Conservation (phyloP, 2,888 invertebrate species). For the Tetragonula carbonaria region DNA sequence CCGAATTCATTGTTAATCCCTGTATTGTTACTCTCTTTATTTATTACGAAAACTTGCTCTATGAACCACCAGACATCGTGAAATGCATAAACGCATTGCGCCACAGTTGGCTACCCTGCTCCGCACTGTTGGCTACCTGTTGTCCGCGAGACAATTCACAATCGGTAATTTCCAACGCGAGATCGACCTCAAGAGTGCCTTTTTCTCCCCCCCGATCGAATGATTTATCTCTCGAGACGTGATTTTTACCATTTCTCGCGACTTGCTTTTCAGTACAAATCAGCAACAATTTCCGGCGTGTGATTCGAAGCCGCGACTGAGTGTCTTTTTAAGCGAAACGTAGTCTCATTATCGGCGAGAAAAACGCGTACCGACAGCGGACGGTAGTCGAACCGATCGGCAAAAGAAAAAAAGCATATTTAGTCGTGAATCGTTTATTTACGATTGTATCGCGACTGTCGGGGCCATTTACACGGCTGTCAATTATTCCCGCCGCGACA, state of each 20-base stretch:
- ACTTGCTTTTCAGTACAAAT: background rate
- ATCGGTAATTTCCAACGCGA: too few relatives aligned
- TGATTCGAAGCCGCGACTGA: background rate
- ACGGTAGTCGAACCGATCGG: background rate
- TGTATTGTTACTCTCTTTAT: too few relatives aligned
- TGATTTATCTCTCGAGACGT: background rate
- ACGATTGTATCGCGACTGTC: constrained; percentile 33
- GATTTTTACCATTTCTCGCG: background rate
- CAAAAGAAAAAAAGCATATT: background rate
- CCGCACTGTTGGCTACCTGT: too few relatives aligned
- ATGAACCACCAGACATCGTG: too few relatives aligned
- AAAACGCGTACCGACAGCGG: background rate
- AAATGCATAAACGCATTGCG: too few relatives aligned
- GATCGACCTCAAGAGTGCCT: too few relatives aligned
- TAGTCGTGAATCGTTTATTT: constrained; percentile 24
- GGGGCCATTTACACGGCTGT: constrained; percentile 18
- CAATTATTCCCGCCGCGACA: constrained; percentile 15
- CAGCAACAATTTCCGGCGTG: background rate
- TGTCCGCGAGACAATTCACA: too few relatives aligned
- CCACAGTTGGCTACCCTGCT: too few relatives aligned
- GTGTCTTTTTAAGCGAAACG: background rate
- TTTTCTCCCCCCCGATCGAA: too few relatives aligned
- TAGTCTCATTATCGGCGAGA: constrained; percentile 1
- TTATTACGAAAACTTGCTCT: too few relatives aligned
- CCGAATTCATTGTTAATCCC: too few relatives aligned